A percentile compares a stretch with the other conserved stretches of the same genome.
These are phyloP conservation scores for Perithous albicinctus DNA, from an alignment of 2,888 invertebrate genomes.

Conservation along the genomic window DNA sequence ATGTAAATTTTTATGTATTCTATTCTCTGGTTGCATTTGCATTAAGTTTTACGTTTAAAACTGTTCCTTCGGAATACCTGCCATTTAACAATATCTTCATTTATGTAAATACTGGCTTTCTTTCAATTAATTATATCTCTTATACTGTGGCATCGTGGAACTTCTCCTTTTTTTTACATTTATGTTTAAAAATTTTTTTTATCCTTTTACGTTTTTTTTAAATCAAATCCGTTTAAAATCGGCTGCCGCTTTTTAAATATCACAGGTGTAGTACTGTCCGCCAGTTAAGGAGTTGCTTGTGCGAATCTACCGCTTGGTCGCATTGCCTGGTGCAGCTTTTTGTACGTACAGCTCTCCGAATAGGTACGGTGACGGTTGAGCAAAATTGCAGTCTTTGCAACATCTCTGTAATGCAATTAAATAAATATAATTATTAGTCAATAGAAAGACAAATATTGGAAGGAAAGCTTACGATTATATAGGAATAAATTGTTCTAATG, in stretches of 20 bases:
- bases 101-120: too few species aligned
- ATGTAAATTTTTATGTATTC: not conserved
- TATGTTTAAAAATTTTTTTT: not conserved
- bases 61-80: not conserved
- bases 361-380: conserved; percentile 73
- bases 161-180: too few species aligned
- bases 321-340: not conserved
- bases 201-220: not conserved
- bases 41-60: not conserved
- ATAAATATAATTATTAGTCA: not conserved
- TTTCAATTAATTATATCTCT: conserved; percentile 2
- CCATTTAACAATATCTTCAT: not conserved
- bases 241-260: conserved; percentile 71
- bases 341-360: conserved; percentile 59
- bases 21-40: too few species aligned
- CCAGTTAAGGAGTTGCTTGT: not conserved
- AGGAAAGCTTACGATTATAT: too few species aligned
- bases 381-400: conserved; percentile 75
- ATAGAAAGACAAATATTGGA: too few species aligned
- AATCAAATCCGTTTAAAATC: conserved; percentile 49
- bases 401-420: conserved; percentile 68
- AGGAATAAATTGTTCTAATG: too few species aligned
- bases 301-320: not conserved
- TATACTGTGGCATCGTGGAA: not conserved
- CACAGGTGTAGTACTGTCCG: conserved; percentile 39